Conservation (phyloP, 2,113 vertebrate genomes). For the Odobenus rosmarus region DNA sequence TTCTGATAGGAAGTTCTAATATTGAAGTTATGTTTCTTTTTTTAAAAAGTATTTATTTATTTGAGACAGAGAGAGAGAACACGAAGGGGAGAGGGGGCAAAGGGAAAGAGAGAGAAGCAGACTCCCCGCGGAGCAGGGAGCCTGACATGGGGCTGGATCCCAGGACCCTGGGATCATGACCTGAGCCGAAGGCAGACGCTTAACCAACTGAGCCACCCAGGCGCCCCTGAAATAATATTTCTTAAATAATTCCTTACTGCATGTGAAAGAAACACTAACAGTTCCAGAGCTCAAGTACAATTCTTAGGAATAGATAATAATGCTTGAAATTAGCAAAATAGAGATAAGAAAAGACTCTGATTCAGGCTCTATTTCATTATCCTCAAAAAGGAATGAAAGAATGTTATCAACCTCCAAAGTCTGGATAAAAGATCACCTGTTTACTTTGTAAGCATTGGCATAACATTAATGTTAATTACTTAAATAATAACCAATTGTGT, state of each 20-base stretch:
- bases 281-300: background rate
- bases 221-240: background rate
- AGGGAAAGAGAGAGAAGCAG: too few relatives aligned
- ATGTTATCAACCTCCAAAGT: background rate
- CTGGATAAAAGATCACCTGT: background rate
- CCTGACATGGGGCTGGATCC: too few relatives aligned
- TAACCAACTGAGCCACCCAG: too few relatives aligned
- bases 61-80: too few relatives aligned
- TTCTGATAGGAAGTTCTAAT: background rate
- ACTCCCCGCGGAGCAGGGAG: too few relatives aligned
- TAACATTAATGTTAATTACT: background rate
- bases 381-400: background rate
- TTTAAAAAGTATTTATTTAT: too few relatives aligned
- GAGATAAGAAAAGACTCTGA: background rate
- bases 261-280: background rate
- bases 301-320: background rate
- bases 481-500: background rate
- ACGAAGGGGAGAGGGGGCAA: too few relatives aligned
- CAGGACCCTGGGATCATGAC: too few relatives aligned
- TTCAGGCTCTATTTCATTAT: background rate
- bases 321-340: background rate
- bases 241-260: background rate
- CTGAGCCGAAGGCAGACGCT: too few relatives aligned
- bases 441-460: background rate
- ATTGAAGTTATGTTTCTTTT: background rate